Evolutionary conservation across 2,797 vertebrate species (phyloP).

Genomic region (Apodemus agrarius): DNA sequence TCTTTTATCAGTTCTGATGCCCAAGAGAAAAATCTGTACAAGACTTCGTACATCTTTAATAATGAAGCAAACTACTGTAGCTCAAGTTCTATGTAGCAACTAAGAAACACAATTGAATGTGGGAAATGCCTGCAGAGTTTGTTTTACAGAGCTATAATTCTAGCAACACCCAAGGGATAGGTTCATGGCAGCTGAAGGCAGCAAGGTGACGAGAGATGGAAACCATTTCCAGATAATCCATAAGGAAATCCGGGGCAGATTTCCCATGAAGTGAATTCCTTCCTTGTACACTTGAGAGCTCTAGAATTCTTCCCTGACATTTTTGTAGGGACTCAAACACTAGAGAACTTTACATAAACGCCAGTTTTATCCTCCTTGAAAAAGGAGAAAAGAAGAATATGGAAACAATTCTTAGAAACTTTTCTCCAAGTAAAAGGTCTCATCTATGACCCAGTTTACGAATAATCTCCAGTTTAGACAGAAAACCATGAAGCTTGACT

Average conservation of each 20-base stretch:
- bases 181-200: constrained; percentile 69
- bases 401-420: constrained; percentile 73
- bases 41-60: constrained; percentile 82
- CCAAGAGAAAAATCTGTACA: constrained; percentile 78
- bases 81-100: constrained; percentile 69
- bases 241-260: constrained; percentile 60
- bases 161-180: constrained; percentile 72
- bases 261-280: constrained; percentile 39
- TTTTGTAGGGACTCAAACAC: constrained; percentile 5
- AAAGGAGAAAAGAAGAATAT: constrained; percentile 58
- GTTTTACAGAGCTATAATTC: constrained; percentile 80
- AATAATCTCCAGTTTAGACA: constrained; percentile 81
- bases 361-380: background rate
- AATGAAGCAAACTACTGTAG: constrained; percentile 81
- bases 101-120: constrained; percentile 75
- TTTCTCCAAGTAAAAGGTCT: constrained; percentile 74
- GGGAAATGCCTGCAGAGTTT: constrained; percentile 80
- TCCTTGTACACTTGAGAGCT: constrained; percentile 30
- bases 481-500: constrained; percentile 81
- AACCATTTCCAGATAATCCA: constrained; percentile 57
- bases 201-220: constrained; percentile 59
- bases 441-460: constrained; percentile 59
- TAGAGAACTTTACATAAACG: constrained; percentile 25
- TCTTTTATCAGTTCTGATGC: constrained; percentile 80
- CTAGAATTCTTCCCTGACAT: background rate